Evolutionary conservation across 2,797 vertebrate genomes (phyloP).

Genomic region (Hydrocynus forskahlii): DNA sequence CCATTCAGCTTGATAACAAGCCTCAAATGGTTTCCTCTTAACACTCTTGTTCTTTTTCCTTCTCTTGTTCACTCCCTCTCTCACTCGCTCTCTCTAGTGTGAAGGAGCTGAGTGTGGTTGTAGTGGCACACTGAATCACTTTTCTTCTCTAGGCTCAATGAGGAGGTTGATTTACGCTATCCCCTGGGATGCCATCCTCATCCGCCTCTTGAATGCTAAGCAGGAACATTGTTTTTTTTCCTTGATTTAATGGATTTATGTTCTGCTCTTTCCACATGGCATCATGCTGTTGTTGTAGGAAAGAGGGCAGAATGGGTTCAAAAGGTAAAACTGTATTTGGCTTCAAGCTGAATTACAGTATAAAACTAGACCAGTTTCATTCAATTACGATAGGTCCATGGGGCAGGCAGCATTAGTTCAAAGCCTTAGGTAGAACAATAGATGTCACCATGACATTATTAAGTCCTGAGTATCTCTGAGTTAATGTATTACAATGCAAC

Average conservation of each 20-base stretch:
- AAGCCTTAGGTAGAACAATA: background rate
- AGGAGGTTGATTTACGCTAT: slow-evolving; percentile 7
- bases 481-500: background rate
- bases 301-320: background rate
- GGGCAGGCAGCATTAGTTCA: background rate
- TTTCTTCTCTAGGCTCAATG: slow-evolving; percentile 23
- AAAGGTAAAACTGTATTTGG: slow-evolving; percentile 30
- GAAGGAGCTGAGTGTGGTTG: slow-evolving; percentile 23
- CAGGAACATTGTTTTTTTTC: slow-evolving; percentile 15
- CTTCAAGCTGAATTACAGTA: slow-evolving; percentile 12
- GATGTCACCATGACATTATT: background rate
- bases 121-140: slow-evolving; percentile 29
- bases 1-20: slow-evolving; percentile 1
- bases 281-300: slow-evolving; percentile 3
- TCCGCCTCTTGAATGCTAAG: slow-evolving; percentile 28
- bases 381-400: background rate
- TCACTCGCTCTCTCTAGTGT: background rate
- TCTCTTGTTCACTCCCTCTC: background rate
- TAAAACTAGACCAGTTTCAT: background rate
- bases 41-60: background rate
- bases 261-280: slow-evolving; percentile 7
- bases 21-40: background rate
- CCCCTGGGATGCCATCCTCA: slow-evolving; percentile 16
- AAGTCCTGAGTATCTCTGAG: background rate
- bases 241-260: slow-evolving; percentile 31